Evolutionary conservation across 2,113 vertebrate species (phyloP), one percentile per base, ranked within the genome.

Genomic region (Daubentonia madagascariensis): DNA sequence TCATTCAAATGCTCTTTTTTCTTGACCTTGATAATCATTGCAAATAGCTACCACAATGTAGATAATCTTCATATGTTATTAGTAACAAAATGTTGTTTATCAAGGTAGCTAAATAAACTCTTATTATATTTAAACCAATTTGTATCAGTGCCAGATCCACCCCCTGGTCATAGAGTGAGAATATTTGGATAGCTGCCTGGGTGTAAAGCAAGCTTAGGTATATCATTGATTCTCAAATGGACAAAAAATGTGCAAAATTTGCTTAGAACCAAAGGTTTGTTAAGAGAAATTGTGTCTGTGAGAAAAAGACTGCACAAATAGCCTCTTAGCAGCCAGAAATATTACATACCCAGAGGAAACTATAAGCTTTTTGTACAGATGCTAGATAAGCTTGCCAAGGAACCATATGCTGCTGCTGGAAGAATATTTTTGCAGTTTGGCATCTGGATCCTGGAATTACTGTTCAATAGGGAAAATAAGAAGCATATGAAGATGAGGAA

Each of bases 91-190:
- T 18, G 2, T 68, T 96, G 57, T 87, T 81, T 95, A 90, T 96
- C 92, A 92, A 73, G 94, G 97, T 92, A 98, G 50, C 83, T 94
- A 96, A 96, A 97, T 87, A 96, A 97, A 95, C 23, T 94, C 45
- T 78, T 97, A 81, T 23, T 97, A 45, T 59, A 83, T 80, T 97
- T 95, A 76, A 95, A 83, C 28, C 35, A n/a, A 88, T 79, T 96
- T 97, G 76, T 89, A 18, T 23, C 22, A 35, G 14, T 76, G 79
- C 92, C 92, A 95, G 43, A 37, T 87, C 30, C 52, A 70, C 57
- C 35, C 91, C 57, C 35, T 86, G 85, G 52, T 91, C 88, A 37
- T 11, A 84, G 40, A 96, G 68, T 76, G 72, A 75, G 73, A 89
- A 37, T 10, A 23, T 92, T 97, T 98, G 96, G 91, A 95, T 1